A percentile compares a stretch with the other conserved stretches of the same genome.
Evolutionary conservation across 1,140 invertebrate species (phyloP).

Genomic region (Acromyrmex charruanus): DNA sequence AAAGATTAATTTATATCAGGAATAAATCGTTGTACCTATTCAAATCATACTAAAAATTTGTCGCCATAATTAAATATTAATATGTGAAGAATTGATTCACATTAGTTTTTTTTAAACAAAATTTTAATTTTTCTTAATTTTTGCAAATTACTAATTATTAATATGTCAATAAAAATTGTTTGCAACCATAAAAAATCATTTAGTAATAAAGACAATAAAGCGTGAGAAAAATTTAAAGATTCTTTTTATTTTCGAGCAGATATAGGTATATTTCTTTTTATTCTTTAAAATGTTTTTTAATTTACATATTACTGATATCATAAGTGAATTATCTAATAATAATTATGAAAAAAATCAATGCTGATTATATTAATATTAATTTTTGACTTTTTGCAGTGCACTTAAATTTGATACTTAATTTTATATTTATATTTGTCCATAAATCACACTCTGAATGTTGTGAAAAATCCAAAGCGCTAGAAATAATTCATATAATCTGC

Average conservation of each 20-base stretch:
- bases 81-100: neutral
- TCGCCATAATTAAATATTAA: neutral
- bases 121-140: neutral
- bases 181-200: neutral
- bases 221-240: neutral
- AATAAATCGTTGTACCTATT: neutral
- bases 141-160: neutral
- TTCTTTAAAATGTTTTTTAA: neutral
- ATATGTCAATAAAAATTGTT: neutral
- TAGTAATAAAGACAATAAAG: neutral
- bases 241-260: too few relatives aligned
- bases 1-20: neutral
- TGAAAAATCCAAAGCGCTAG: neutral
- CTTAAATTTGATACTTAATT: neutral
- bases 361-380: neutral
- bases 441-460: neutral
- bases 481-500: neutral
- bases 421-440: neutral
- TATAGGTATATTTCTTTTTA: neutral
- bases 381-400: neutral
- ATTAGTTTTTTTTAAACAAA: neutral
- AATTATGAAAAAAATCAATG: neutral
- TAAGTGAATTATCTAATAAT: neutral
- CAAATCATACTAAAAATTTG: neutral
- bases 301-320: neutral